Conservation (phyloP, 2,113 vertebrate genomes). For the Papio anubis region DNA sequence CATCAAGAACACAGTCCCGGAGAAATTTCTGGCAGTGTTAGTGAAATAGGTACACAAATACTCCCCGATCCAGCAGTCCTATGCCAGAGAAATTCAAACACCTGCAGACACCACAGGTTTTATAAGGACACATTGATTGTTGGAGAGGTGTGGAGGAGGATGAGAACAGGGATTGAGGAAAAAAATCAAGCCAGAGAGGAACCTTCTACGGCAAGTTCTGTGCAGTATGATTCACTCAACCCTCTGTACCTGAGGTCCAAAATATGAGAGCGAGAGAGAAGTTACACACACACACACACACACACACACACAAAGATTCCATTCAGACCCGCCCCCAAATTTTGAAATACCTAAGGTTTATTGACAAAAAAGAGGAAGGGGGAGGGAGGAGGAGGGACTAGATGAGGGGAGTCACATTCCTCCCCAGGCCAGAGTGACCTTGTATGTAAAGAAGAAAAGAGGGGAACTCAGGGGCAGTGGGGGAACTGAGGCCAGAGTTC, state of each 20-base stretch:
- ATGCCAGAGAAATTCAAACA: neutral
- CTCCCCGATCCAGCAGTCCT: accelerated
- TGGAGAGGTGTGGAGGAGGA: accelerated
- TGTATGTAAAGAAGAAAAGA: neutral
- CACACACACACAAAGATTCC: neutral
- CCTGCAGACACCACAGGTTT: no score
- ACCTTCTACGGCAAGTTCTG: neutral
- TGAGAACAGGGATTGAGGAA: neutral
- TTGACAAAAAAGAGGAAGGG: neutral
- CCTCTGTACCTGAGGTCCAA: neutral
- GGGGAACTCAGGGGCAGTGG: neutral
- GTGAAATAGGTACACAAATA: neutral
- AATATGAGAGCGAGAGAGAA: neutral
- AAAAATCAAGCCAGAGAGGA: neutral
- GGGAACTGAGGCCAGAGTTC: neutral
- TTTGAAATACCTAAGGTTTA: neutral
- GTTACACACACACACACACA: neutral
- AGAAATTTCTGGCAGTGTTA: neutral
- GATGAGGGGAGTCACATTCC: neutral
- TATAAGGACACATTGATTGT: accelerated
- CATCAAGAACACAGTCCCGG: neutral
- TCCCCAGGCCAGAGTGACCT: neutral
- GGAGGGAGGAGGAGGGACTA: neutral
- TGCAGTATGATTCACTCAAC: neutral
- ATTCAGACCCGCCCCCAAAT: neutral